These are phyloP conservation scores for Cheirogaleus medius DNA, from an alignment of 2,113 vertebrate genomes.

Conservation along the genomic window DNA sequence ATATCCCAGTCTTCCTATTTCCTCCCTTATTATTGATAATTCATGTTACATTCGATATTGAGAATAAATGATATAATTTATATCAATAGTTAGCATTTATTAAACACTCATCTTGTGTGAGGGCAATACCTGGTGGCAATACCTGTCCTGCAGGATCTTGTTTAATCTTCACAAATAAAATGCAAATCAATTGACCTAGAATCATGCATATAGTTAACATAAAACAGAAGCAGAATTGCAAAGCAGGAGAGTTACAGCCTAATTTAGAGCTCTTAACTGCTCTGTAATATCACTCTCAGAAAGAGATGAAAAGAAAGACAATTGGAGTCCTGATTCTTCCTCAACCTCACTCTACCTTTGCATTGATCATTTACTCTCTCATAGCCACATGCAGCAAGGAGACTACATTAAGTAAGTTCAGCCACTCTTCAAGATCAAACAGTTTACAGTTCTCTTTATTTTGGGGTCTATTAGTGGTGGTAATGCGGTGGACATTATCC, in stretches of 20 bases:
- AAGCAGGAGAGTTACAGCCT: background rate
- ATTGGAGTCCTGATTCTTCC: rapidly evolving
- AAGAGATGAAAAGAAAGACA: background rate
- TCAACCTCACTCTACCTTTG: background rate
- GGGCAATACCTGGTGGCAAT: background rate
- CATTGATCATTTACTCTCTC: background rate
- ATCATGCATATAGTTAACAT: background rate
- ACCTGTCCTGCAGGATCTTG: background rate
- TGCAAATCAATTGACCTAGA: background rate
- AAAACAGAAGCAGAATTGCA: slow-evolving; percentile 7
- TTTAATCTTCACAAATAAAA: background rate
- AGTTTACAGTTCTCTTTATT: background rate
- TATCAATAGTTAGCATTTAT: background rate
- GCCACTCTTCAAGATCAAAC: background rate
- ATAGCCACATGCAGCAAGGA: background rate
- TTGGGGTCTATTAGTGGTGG: background rate
- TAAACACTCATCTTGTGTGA: background rate
- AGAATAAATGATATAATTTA: background rate
- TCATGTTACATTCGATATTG: background rate
- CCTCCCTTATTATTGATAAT: background rate
- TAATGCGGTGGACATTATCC: background rate
- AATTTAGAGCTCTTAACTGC: background rate
- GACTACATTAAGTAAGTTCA: background rate
- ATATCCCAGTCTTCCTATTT: background rate
- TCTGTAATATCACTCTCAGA: background rate